phyloP scores from a whole-genome alignment of 2,888 invertebrate species.

The Ornithoptera alexandrae region DNA sequence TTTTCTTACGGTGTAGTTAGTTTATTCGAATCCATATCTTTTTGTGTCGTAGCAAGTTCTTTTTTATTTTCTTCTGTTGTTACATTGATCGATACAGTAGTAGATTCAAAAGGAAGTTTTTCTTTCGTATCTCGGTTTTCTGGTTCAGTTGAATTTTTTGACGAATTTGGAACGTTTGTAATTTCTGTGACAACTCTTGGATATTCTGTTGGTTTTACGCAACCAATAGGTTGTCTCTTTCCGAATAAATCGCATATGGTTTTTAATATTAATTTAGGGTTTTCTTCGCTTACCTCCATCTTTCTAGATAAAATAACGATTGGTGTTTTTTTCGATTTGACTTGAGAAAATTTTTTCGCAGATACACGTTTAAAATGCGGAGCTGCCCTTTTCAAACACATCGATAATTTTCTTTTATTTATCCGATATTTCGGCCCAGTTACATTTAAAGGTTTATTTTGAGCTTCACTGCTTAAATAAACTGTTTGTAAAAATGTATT shows the following conservation, averaged over 20 bases:
- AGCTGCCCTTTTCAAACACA: slow-evolving; percentile 32
- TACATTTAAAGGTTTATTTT: slow-evolving; percentile 27
- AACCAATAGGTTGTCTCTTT: slow-evolving; percentile 31
- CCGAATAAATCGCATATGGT: slow-evolving; percentile 32
- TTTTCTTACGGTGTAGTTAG: neutral
- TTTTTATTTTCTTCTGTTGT: slow-evolving; percentile 1
- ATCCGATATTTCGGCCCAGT: slow-evolving; percentile 31
- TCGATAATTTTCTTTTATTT: slow-evolving; percentile 26
- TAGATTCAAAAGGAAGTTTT: neutral
- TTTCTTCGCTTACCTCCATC: slow-evolving; percentile 21
- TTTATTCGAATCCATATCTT: neutral
- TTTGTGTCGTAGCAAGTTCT: slow-evolving; percentile 4
- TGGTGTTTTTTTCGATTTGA: slow-evolving; percentile 32
- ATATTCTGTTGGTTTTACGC: slow-evolving; percentile 28
- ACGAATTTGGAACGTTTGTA: neutral
- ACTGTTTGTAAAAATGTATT: slow-evolving; percentile 34
- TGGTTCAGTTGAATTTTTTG: slow-evolving; percentile 1
- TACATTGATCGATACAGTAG: neutral
- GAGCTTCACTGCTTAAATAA: slow-evolving; percentile 35
- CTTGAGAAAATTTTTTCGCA: slow-evolving; percentile 30
- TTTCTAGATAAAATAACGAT: slow-evolving; percentile 32
- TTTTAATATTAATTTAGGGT: slow-evolving; percentile 32
- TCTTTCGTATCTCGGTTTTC: neutral
- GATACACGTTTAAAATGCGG: slow-evolving; percentile 30
- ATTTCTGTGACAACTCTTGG: slow-evolving; percentile 11